Evolutionary conservation across 1,140 invertebrate species (phyloP), one percentile per base, ranked within the genome.

Genomic region (Microplitis demolitor): DNA sequence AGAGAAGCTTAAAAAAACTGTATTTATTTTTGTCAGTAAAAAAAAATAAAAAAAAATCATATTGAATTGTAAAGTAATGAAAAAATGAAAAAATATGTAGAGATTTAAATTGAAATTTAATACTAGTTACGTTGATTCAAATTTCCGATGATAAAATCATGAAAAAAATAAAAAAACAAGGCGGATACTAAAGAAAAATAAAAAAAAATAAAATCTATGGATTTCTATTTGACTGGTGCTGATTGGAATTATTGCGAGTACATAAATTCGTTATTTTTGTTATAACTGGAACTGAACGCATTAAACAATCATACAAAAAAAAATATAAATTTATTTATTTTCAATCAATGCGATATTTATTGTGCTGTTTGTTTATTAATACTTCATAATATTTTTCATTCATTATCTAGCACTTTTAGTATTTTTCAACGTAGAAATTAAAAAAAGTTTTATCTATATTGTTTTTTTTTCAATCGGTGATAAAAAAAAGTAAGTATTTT

Each of bases 171-270:
- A 62, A 33, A 51, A 70, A 11, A 61, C 37, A 61, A 60, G 50
- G 11, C 31, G 14, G 45, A 13, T 61, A 4, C 37, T 51, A 69
- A 71, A 62, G 33, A 51, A 50, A 16, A 63, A 51, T 51, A 34
- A 53, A 13, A 63, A 33, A n/a, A 63, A 61, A 39, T 53, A 71
- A 33, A 35, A n/a, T 14, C 62, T 54, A 37, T 14, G 6, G 34
- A 34, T n/a, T 14, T 64, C 13, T 39, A 64, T 71, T 60, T 61
- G 69, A 71, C 69, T 62, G 45, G 8, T 35, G 45, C 11, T 33
- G 50, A 64, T 53, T 64, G 39, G 62, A 63, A 53, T 60, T 71
- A 69, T 60, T 71, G 69, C 14, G 11, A 45, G 5, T 45, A 11
- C 11, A 8, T 11, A 45, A 6, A 45, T 45, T 45, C 39, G 39